A percentile compares a stretch with the other conserved stretches of the same genome.
phyloP scores from a whole-genome alignment of 2,888 invertebrate species.

The Gymnoscelis rufifasciata region DNA sequence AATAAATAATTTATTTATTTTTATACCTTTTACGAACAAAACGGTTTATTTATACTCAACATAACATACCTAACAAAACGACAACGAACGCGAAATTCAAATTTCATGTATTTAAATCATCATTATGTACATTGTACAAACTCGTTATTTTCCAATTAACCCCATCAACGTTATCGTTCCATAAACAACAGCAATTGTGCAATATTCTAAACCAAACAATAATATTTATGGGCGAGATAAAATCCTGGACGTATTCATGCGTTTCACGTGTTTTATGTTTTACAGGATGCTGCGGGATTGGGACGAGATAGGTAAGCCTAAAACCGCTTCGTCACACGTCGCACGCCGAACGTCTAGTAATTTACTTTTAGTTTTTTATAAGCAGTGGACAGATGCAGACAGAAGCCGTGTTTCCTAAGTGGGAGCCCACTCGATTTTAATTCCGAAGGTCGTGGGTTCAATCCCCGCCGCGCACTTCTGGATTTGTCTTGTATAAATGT shows the following conservation, averaged over 20 bases:
- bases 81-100: neutral
- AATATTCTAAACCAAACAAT: constrained; percentile 23
- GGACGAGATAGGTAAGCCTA: neutral
- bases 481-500: no score
- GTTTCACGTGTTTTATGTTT: neutral
- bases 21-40: no score
- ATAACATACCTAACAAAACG: neutral
- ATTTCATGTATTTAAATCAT: neutral
- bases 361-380: no score
- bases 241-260: constrained; percentile 6
- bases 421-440: no score
- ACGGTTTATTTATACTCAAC: no score
- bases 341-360: no score
- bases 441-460: no score
- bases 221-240: constrained; percentile 18
- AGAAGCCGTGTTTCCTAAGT: no score
- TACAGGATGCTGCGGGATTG: neutral
- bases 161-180: constrained; percentile 11
- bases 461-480: no score
- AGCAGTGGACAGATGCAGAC: no score
- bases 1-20: no score
- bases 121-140: neutral
- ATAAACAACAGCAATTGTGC: constrained; percentile 14
- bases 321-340: no score
- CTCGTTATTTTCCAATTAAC: constrained; percentile 8